Conservation (phyloP, 2,797 vertebrate genomes). For the Melanotaenia nigrans region DNA sequence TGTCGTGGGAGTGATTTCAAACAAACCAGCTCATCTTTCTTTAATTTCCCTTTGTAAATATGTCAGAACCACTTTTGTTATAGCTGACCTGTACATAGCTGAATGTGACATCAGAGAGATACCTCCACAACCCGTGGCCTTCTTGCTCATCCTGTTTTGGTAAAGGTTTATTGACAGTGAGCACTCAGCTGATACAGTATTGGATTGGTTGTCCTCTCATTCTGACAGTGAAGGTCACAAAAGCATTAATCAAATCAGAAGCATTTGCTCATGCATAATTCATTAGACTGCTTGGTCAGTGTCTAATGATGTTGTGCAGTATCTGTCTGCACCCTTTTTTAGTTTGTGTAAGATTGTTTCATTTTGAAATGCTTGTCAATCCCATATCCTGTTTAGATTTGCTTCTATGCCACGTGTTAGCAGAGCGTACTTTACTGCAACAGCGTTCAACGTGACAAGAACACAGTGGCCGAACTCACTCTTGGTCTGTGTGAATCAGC, state of each 20-base stretch:
- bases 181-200: neutral
- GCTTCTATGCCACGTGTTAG: too few relatives aligned
- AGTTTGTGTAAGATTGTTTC: too few relatives aligned
- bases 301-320: conserved; percentile 1
- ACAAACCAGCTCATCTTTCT: neutral
- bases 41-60: neutral
- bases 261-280: conserved; percentile 20
- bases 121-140: neutral
- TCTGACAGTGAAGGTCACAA: conserved; percentile 16
- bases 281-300: neutral
- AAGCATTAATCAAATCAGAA: conserved; percentile 1
- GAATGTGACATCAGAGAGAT: neutral
- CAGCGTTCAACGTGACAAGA: too few relatives aligned
- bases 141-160: neutral
- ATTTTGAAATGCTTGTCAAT: too few relatives aligned
- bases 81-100: neutral
- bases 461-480: too few relatives aligned
- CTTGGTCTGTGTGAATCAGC: too few relatives aligned
- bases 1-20: neutral
- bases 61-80: neutral
- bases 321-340: neutral
- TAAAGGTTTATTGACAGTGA: neutral
- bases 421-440: too few relatives aligned
- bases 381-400: neutral
- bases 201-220: neutral